Conservation (phyloP, 1,140 invertebrate genomes). For the Akabosia matsudoensis region DNA sequence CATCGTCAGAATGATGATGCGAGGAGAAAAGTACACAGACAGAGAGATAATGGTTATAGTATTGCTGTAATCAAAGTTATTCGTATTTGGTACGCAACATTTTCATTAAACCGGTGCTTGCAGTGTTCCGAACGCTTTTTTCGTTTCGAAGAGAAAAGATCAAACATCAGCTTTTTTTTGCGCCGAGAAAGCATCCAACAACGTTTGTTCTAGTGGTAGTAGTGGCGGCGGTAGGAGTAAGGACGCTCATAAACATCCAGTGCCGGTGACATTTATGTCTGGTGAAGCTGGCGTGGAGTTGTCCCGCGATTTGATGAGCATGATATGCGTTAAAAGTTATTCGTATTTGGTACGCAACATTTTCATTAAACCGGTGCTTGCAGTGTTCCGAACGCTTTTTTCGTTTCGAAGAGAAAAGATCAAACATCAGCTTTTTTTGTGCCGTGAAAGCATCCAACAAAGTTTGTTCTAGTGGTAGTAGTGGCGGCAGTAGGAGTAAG, state of each 20-base stretch:
- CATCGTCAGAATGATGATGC: background rate
- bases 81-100: background rate
- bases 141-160: too few relatives aligned
- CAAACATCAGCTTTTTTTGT: too few relatives aligned
- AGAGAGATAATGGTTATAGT: background rate
- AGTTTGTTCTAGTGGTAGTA: too few relatives aligned
- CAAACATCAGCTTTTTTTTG: too few relatives aligned
- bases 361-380: background rate
- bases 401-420: too few relatives aligned
- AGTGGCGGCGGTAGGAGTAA: background rate
- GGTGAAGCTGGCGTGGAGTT: background rate
- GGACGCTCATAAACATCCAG: background rate
- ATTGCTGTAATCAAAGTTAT: background rate
- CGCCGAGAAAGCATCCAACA: too few relatives aligned
- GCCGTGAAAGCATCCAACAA: too few relatives aligned
- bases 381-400: background rate
- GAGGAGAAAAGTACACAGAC: background rate
- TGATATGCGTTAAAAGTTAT: background rate
- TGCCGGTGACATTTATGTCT: constrained; percentile 14
- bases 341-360: background rate
- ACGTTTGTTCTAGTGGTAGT: too few relatives aligned
- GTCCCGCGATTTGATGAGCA: background rate
- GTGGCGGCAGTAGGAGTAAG: background rate
- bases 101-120: background rate
- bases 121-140: background rate